A percentile compares a stretch with the other conserved stretches of the same genome.
Evolutionary conservation across 2,888 invertebrate genomes (phyloP).

Genomic region (Halocaridina rubra): DNA sequence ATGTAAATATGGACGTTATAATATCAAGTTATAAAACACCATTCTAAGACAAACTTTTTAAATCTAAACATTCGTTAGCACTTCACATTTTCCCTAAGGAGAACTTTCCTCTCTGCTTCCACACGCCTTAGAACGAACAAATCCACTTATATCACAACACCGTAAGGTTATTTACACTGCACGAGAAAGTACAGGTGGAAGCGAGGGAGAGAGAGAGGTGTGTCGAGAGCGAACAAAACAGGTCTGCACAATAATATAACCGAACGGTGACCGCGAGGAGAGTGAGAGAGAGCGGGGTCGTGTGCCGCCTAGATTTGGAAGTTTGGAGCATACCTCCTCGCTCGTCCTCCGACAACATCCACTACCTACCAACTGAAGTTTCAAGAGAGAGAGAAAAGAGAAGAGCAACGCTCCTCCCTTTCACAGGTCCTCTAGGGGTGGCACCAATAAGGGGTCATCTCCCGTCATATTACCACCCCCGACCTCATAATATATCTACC

Average conservation of each 20-base stretch:
- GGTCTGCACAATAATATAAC: no score
- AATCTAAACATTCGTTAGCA: neutral
- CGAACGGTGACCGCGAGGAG: neutral
- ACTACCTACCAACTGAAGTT: slow-evolving; percentile 32
- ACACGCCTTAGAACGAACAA: no score
- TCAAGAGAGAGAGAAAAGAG: no score
- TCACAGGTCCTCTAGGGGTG: slow-evolving; percentile 28
- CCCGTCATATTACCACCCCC: slow-evolving; percentile 33
- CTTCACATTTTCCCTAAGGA: neutral
- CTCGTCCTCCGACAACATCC: slow-evolving; percentile 31
- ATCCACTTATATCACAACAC: no score
- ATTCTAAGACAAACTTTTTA: neutral
- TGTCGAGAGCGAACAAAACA: no score
- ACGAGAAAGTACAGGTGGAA: neutral
- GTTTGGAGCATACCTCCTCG: neutral
- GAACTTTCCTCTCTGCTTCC: no score
- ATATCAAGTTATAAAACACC: no score
- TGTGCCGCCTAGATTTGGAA: neutral
- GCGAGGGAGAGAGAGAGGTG: neutral
- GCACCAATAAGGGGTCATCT: slow-evolving; percentile 36
- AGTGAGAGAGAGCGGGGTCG: neutral
- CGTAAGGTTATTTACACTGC: no score
- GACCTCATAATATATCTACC: slow-evolving; percentile 27
- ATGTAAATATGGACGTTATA: no score
- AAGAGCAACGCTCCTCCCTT: no score